phyloP scores from a whole-genome alignment of 2,113 vertebrate species.

The Myxocyprinus asiaticus region DNA sequence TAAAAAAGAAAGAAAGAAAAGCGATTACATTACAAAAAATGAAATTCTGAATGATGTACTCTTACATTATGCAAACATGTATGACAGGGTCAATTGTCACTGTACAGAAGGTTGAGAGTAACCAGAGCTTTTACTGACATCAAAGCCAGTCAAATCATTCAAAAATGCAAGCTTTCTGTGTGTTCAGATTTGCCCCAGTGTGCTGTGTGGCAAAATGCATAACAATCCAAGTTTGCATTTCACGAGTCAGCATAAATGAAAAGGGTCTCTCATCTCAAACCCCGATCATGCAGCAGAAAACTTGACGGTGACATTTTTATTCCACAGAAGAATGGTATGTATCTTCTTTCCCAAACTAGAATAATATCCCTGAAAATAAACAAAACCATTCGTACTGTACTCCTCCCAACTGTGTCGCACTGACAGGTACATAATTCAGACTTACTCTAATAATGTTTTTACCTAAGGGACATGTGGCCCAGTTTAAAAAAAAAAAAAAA shows the following conservation, averaged over 20 bases:
- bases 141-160: constrained; percentile 1
- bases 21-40: no score
- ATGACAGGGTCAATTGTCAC: no score
- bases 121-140: background rate
- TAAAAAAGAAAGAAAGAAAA: no score
- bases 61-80: no score
- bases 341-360: background rate
- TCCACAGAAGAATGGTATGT: background rate
- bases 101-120: no score
- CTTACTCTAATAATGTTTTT: constrained; percentile 30
- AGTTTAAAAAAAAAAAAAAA: no score
- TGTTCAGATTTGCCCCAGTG: constrained; percentile 26
- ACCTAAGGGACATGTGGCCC: constrained; percentile 28
- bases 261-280: constrained; percentile 25
- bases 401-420: background rate
- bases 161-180: constrained; percentile 12
- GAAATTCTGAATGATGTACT: no score
- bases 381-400: background rate
- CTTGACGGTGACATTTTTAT: background rate
- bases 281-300: background rate
- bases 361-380: constrained; percentile 14
- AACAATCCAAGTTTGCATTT: constrained; percentile 15
- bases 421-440: constrained; percentile 31
- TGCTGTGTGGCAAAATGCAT: no score
- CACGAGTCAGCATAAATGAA: constrained; percentile 21